Conservation (phyloP, 2,888 invertebrate genomes). For the Andrena fulva region DNA sequence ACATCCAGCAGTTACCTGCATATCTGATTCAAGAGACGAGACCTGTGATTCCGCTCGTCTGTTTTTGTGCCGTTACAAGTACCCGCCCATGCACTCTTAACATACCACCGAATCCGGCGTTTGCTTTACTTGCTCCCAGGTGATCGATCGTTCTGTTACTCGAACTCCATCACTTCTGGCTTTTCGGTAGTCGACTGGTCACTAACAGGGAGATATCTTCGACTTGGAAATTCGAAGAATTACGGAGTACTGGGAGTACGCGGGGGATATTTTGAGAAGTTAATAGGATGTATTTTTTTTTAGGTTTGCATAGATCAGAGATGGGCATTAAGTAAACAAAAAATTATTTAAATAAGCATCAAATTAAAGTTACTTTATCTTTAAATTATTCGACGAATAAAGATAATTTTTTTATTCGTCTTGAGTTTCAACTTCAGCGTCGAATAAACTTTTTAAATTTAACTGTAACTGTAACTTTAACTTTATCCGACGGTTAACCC, state of each 20-base stretch:
- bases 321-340: too few species aligned
- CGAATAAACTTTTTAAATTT: too few species aligned
- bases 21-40: constrained; percentile 83
- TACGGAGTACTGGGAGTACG: not conserved
- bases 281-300: too few species aligned
- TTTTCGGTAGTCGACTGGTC: not conserved
- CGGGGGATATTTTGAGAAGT: too few species aligned
- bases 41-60: constrained; percentile 59
- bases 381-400: too few species aligned
- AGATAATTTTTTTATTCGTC: too few species aligned
- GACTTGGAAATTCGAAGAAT: not conserved
- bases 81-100: constrained; percentile 4
- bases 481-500: too few species aligned
- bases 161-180: not conserved
- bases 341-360: too few species aligned
- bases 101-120: not conserved
- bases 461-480: too few species aligned
- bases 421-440: too few species aligned
- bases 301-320: too few species aligned
- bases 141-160: not conserved
- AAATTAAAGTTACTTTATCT: too few species aligned
- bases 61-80: constrained; percentile 9
- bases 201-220: not conserved
- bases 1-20: constrained; percentile 77
- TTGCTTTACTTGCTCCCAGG: not conserved